Evolutionary conservation across 2,113 vertebrate genomes (phyloP).

Genomic region (Catharus fuscescens): DNA sequence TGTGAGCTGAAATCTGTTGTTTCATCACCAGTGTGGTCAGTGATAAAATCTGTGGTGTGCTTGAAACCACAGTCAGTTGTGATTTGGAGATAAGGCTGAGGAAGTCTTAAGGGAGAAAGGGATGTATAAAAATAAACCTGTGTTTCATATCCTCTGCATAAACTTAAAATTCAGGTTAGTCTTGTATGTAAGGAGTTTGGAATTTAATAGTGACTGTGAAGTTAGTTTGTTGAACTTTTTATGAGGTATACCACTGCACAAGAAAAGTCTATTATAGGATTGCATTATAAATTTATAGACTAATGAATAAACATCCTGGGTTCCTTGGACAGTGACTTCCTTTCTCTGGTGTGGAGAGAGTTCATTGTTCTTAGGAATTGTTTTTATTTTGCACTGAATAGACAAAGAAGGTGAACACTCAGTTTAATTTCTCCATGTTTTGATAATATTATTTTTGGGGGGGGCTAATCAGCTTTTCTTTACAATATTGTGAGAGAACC

Average conservation of each 20-base stretch:
- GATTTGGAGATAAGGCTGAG: neutral
- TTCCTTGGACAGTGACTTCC: neutral
- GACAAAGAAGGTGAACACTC: neutral
- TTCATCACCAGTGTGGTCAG: neutral
- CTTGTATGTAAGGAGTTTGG: neutral
- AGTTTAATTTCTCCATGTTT: neutral
- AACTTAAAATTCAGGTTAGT: neutral
- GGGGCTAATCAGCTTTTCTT: neutral
- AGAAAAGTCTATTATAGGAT: neutral
- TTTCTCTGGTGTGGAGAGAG: neutral
- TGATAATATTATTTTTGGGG: neutral
- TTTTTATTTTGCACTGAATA: neutral
- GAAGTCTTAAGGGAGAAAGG: neutral
- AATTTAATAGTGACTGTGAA: neutral
- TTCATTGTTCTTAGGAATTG: neutral
- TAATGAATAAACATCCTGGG: neutral
- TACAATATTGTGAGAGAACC: neutral
- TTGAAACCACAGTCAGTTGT: neutral
- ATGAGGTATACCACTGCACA: neutral
- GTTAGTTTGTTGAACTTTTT: neutral
- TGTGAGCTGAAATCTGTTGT: neutral
- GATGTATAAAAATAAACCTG: neutral
- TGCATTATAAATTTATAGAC: neutral
- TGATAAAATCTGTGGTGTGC: neutral
- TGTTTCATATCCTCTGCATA: neutral